These are phyloP conservation scores for Habropoda laboriosa DNA, from an alignment of 1,140 invertebrate species.

Conservation along the genomic window DNA sequence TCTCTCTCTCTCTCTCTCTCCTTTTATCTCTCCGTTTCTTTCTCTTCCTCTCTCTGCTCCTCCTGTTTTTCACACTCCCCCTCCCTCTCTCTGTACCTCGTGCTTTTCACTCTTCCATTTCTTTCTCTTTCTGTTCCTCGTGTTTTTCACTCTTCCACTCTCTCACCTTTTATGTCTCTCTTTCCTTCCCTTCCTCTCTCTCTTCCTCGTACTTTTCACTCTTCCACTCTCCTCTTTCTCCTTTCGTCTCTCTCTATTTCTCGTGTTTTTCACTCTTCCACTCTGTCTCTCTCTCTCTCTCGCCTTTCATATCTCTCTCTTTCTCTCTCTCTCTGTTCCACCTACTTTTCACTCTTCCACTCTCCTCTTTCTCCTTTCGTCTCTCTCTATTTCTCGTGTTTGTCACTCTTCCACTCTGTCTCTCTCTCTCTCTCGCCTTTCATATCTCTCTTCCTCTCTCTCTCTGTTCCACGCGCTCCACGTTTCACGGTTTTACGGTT, in stretches of 20 bases:
- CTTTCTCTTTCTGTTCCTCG: not conserved
- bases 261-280: conserved; percentile 1
- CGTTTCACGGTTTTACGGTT: too few relatives aligned
- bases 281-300: not conserved
- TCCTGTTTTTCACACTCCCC: conserved; percentile 30
- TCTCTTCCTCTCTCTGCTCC: not conserved
- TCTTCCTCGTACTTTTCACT: conserved; percentile 33
- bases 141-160: conserved; percentile 30
- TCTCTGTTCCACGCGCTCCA: too few relatives aligned
- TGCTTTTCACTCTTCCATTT: conserved; percentile 31
- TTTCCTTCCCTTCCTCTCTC: not conserved
- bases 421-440: too few relatives aligned
- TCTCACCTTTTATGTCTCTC: conserved; percentile 1
- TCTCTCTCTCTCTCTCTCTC: not conserved
- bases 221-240: conserved; percentile 4
- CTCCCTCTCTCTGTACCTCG: not conserved
- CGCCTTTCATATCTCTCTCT: conserved; percentile 25
- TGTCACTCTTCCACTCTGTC: too few relatives aligned
- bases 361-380: not conserved
- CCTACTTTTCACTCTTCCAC: not conserved
- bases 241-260: not conserved
- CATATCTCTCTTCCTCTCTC: too few relatives aligned
- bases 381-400: too few relatives aligned
- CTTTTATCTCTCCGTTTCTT: conserved; percentile 46
- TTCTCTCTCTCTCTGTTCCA: not conserved